Conservation (phyloP, 2,113 vertebrate species). For the Montifringilla adamsi region DNA sequence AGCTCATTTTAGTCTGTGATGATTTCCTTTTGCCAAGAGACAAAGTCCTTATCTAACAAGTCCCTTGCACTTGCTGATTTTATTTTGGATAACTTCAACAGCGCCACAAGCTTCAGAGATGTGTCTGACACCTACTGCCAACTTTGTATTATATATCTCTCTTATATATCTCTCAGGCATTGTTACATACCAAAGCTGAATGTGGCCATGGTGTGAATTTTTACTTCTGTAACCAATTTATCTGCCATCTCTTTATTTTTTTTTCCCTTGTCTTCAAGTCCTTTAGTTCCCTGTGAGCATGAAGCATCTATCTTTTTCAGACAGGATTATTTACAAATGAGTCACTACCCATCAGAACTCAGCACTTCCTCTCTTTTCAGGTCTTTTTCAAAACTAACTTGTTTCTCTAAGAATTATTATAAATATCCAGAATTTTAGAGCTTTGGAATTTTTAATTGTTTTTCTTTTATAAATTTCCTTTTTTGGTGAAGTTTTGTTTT, state of each 20-base stretch:
- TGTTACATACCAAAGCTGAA: constrained; percentile 10
- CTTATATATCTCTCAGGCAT: not conserved
- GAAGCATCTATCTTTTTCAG: not conserved
- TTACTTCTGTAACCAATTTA: constrained; percentile 39
- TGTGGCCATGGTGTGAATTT: not conserved
- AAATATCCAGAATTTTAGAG: not conserved
- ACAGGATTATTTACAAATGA: constrained; percentile 12
- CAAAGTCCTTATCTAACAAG: not conserved
- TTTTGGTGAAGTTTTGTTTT: not conserved
- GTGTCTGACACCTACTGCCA: not conserved
- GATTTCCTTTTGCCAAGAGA: not conserved
- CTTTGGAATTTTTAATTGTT: not conserved
- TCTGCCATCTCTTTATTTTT: not conserved
- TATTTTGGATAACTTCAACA: constrained; percentile 2
- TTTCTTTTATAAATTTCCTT: not conserved
- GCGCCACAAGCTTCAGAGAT: not conserved
- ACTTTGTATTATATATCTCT: not conserved
- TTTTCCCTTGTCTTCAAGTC: not conserved
- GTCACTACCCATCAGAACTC: not conserved
- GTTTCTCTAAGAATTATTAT: not conserved
- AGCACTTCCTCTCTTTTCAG: not conserved
- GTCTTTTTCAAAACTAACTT: not conserved
- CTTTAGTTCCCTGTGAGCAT: not conserved
- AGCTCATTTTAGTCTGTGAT: not conserved
- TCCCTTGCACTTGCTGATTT: not conserved